phyloP scores from a whole-genome alignment of 2,113 vertebrate species.

The Grammomys dolichurus region DNA sequence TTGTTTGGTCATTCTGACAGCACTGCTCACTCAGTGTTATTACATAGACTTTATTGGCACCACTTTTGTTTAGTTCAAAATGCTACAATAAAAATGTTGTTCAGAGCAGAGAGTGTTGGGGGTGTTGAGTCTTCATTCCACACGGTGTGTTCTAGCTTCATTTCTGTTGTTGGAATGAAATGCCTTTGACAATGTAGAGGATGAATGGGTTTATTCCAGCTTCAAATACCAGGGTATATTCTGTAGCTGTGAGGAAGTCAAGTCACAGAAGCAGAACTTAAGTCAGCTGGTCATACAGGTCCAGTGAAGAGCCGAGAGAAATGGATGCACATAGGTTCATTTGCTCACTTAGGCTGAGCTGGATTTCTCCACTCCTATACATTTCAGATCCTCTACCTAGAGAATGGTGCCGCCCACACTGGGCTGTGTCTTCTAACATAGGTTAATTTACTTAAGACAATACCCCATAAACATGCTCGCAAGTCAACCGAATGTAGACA shows the following conservation, averaged over 20 bases:
- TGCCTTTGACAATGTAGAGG: too few relatives aligned
- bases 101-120: neutral
- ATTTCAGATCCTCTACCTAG: neutral
- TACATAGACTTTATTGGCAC: constrained; percentile 15
- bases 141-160: neutral
- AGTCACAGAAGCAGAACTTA: neutral
- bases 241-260: neutral
- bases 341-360: neutral
- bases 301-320: neutral
- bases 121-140: neutral
- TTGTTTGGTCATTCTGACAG: constrained; percentile 12
- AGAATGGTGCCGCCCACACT: neutral
- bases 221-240: neutral
- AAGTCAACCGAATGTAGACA: neutral
- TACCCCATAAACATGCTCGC: too few relatives aligned
- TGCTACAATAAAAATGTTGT: constrained; percentile 38
- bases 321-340: neutral
- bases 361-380: too few relatives aligned
- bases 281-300: too few relatives aligned
- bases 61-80: constrained; percentile 42
- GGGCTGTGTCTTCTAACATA: neutral
- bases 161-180: neutral
- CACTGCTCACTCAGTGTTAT: neutral
- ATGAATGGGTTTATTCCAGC: neutral
- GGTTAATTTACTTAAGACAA: neutral